These are phyloP conservation scores for Drymodes brunneopygia DNA, from an alignment of 2,113 vertebrate genomes.

Conservation along the genomic window DNA sequence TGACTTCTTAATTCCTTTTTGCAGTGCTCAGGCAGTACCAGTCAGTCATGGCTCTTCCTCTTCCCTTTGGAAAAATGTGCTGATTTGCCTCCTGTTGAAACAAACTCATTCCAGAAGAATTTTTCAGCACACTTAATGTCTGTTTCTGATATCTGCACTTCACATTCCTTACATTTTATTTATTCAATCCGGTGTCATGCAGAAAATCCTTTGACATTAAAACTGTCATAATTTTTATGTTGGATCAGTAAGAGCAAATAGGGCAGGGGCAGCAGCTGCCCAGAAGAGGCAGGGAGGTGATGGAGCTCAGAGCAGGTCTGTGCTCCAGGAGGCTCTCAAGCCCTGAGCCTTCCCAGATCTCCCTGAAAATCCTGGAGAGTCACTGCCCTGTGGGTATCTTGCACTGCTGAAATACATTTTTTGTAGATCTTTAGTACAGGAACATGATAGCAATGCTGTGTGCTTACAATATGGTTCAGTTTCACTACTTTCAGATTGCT, in stretches of 20 bases:
- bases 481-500: neutral
- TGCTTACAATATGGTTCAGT: neutral
- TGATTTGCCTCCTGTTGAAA: neutral
- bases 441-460: neutral
- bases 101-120: neutral
- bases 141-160: neutral
- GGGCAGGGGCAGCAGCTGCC: neutral
- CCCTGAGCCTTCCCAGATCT: neutral
- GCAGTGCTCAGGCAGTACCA: neutral
- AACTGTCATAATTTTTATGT: neutral
- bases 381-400: neutral
- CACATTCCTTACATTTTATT: neutral
- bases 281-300: neutral
- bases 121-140: neutral
- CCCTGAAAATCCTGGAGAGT: neutral
- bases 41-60: neutral
- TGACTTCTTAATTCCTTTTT: neutral
- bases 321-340: neutral
- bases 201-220: neutral
- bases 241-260: neutral
- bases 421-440: neutral
- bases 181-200: neutral
- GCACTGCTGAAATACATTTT: neutral
- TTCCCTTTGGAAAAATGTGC: neutral
- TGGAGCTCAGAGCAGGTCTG: neutral